Evolutionary conservation across 2,113 vertebrate species (phyloP).

Genomic region (Dipodomys merriami): DNA sequence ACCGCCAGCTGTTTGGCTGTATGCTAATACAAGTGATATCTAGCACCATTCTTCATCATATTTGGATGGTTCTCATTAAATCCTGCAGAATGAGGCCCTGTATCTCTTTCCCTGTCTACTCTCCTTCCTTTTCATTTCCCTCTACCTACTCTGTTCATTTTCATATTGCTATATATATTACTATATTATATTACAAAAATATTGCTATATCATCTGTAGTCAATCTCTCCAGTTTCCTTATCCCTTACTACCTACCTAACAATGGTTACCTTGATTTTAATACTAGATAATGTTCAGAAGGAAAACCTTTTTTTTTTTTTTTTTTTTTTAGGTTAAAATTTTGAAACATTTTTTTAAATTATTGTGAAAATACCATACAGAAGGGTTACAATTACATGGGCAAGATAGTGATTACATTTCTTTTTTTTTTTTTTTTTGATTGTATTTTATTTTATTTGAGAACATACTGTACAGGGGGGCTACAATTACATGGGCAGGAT

Average conservation of each 20-base stretch:
- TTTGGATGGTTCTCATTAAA: slow-evolving; percentile 10
- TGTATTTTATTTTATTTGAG: no score
- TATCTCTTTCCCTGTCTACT: no score
- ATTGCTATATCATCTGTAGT: neutral
- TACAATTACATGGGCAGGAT: no score
- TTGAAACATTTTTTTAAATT: no score
- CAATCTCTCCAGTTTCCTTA: neutral
- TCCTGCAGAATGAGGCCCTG: neutral
- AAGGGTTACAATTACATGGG: no score
- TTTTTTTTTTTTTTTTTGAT: no score
- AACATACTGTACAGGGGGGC: no score
- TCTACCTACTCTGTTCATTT: neutral
- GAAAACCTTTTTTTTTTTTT: neutral
- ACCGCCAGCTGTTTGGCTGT: neutral
- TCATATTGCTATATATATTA: neutral
- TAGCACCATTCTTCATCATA: neutral
- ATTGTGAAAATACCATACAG: no score
- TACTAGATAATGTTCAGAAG: neutral
- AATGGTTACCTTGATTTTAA: neutral
- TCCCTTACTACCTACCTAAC: neutral
- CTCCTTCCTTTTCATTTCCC: no score
- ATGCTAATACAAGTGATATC: neutral
- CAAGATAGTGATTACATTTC: no score
- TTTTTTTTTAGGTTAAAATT: no score
- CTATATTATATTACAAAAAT: no score